A percentile compares a stretch with the other conserved stretches of the same genome.
Conservation (phyloP, 2,888 invertebrate species). For the Orgyia antiqua region DNA sequence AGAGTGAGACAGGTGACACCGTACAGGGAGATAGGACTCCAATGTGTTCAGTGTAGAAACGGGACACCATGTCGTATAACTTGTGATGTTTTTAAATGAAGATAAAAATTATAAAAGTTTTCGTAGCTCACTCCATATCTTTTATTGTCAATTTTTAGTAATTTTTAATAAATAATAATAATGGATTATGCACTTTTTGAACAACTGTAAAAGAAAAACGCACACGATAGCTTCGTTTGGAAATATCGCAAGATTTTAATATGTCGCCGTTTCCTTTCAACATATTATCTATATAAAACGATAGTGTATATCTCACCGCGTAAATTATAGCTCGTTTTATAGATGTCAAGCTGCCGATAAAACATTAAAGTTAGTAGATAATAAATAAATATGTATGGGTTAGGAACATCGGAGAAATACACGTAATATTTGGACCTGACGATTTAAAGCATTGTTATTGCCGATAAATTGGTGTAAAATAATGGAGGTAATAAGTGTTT, state of each 20-base stretch:
- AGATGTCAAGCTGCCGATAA: slow-evolving; percentile 51
- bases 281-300: slow-evolving; percentile 47
- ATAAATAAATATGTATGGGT: too few species aligned
- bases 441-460: slow-evolving; percentile 32
- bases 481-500: slow-evolving; percentile 19
- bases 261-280: slow-evolving; percentile 30
- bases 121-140: slow-evolving; percentile 28
- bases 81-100: slow-evolving; percentile 59
- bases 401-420: slow-evolving; percentile 31
- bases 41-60: slow-evolving; percentile 65
- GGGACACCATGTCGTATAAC: slow-evolving; percentile 39
- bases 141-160: slow-evolving; percentile 33
- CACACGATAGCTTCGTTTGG: slow-evolving; percentile 47
- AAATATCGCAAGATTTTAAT: slow-evolving; percentile 52
- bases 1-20: slow-evolving; percentile 43
- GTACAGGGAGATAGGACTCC: slow-evolving; percentile 49
- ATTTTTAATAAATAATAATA: slow-evolving; percentile 13
- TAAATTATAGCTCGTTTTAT: slow-evolving; percentile 53
- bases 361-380: slow-evolving; percentile 43
- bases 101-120: slow-evolving; percentile 20
- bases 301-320: slow-evolving; percentile 57
- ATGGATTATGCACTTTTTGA: slow-evolving; percentile 27
- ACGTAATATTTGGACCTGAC: slow-evolving; percentile 19
- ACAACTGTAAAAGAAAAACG: slow-evolving; percentile 28
- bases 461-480: too few species aligned